Conservation (phyloP, 2,888 invertebrate genomes). For the Taphrorychus bicolor region DNA sequence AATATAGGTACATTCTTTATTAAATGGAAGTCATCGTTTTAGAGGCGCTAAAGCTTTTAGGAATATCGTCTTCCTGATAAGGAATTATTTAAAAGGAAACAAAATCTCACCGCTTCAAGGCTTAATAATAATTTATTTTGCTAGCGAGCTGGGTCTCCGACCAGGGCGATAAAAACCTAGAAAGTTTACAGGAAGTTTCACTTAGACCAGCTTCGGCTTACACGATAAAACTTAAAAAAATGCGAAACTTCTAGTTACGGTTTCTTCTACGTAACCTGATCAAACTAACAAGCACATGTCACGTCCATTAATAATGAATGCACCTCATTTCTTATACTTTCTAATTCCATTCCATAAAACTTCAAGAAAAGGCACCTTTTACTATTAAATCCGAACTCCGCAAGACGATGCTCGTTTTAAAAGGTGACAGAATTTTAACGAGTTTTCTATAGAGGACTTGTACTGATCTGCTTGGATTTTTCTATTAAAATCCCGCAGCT, state of each 20-base stretch:
- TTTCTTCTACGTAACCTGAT: background rate
- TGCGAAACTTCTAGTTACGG: background rate
- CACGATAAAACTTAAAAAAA: conserved; percentile 11
- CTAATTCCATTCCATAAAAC: background rate
- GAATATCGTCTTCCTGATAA: conserved; percentile 19
- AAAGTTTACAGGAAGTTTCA: conserved; percentile 28
- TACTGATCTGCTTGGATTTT: background rate
- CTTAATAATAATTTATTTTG: conserved; percentile 22
- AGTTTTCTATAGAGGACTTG: background rate
- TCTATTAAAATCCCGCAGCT: background rate
- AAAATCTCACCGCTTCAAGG: conserved; percentile 10
- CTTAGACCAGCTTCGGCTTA: conserved; percentile 16
- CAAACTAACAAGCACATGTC: background rate
- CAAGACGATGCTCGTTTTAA: background rate
- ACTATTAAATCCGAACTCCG: background rate
- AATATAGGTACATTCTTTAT: conserved; percentile 4
- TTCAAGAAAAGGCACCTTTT: background rate
- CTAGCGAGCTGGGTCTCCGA: conserved; percentile 13
- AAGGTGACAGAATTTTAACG: background rate
- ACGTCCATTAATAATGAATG: background rate
- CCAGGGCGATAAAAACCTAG: conserved; percentile 17
- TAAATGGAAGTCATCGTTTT: conserved; percentile 6
- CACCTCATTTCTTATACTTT: no score
- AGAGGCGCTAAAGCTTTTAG: conserved; percentile 19
- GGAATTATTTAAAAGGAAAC: conserved; percentile 22